These are phyloP conservation scores for Agapornis canus DNA, from an alignment of 2,797 vertebrate species.

Conservation along the genomic window DNA sequence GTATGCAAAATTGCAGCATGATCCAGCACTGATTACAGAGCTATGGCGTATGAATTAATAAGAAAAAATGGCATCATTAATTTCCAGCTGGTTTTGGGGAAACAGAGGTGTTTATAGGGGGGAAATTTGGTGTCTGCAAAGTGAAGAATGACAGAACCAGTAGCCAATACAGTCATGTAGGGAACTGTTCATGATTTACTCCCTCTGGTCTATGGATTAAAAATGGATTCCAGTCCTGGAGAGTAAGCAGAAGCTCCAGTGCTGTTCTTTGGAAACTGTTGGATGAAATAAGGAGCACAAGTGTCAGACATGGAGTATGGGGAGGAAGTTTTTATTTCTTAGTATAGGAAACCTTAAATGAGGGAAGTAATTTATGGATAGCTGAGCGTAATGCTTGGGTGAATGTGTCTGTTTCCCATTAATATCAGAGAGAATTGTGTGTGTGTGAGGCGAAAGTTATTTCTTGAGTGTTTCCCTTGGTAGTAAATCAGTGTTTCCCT, in stretches of 20 bases:
- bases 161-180: not conserved
- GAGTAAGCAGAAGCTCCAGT: not conserved
- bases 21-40: conserved; percentile 55
- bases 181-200: not conserved
- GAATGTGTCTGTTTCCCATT: not conserved
- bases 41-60: conserved; percentile 58
- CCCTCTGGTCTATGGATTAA: not conserved
- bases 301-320: not conserved
- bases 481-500: not conserved
- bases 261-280: not conserved
- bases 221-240: not conserved
- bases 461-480: not conserved
- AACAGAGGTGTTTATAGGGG: conserved; percentile 32
- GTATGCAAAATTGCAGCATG: conserved; percentile 31
- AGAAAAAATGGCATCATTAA: conserved; percentile 56
- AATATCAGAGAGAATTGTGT: not conserved
- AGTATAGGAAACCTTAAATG: not conserved
- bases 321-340: not conserved
- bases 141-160: conserved; percentile 13
- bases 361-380: not conserved
- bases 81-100: conserved; percentile 61
- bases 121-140: not conserved
- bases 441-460: not conserved
- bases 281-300: not conserved
- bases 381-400: not conserved